Evolutionary conservation across 2,797 vertebrate genomes (phyloP).

Genomic region (Gephyroberyx darwinii): DNA sequence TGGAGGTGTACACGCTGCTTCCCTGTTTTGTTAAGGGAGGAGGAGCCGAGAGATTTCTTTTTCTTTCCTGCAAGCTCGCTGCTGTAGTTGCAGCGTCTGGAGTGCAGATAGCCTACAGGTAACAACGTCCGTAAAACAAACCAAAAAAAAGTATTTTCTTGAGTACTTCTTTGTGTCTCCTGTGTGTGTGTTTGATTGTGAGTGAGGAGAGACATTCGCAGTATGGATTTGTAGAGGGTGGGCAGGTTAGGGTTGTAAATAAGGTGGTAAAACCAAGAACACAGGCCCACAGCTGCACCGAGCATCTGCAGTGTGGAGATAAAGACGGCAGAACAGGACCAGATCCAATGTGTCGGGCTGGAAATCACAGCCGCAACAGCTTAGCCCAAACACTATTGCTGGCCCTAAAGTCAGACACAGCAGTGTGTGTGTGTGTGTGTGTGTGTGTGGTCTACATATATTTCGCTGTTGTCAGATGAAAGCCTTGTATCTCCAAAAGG

Average conservation of each 20-base stretch:
- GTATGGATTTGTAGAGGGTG: constrained; percentile 69
- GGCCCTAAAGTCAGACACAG: constrained; percentile 39
- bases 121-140: constrained; percentile 55
- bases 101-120: constrained; percentile 74
- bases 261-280: constrained; percentile 65
- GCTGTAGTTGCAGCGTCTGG: constrained; percentile 65
- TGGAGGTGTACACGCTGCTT: constrained; percentile 58
- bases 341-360: constrained; percentile 55
- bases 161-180: constrained; percentile 50
- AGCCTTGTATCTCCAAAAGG: no score
- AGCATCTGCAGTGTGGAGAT: constrained; percentile 72
- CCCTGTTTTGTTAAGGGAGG: constrained; percentile 60
- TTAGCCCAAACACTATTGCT: constrained; percentile 36
- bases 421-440: constrained; percentile 10
- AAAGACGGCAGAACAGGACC: constrained; percentile 61
- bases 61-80: constrained; percentile 48
- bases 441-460: no score
- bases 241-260: constrained; percentile 63
- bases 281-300: constrained; percentile 63
- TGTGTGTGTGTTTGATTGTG: constrained; percentile 28
- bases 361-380: constrained; percentile 59
- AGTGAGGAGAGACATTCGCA: constrained; percentile 45
- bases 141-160: constrained; percentile 32
- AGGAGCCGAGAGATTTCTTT: constrained; percentile 66
- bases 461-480: no score